A percentile compares a stretch with the other conserved stretches of the same genome.
Evolutionary conservation across 2,113 vertebrate genomes (phyloP).

Genomic region (Chiloscyllium plagiosum): DNA sequence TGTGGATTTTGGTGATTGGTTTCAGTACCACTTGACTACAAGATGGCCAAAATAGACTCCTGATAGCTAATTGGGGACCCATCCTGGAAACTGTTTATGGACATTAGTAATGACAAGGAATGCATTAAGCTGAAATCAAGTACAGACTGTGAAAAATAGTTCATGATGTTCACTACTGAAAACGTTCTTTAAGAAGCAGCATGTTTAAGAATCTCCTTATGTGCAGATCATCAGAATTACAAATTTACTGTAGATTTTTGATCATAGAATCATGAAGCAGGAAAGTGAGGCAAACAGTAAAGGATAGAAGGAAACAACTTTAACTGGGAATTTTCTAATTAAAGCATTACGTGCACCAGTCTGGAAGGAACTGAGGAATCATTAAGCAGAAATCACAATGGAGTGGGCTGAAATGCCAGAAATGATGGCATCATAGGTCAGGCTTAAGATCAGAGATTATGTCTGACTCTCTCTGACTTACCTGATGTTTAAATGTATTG

Average conservation of each 20-base stretch:
- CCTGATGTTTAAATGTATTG: neutral
- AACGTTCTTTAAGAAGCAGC: neutral
- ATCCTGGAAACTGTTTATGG: neutral
- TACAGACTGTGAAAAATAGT: neutral
- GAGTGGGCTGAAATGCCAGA: neutral
- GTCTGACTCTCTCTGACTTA: neutral
- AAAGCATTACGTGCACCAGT: neutral
- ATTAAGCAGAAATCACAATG: neutral
- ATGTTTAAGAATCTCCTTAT: neutral
- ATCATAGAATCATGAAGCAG: neutral
- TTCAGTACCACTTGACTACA: neutral
- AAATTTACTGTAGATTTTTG: neutral
- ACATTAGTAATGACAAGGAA: neutral
- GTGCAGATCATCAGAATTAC: neutral
- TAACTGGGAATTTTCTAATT: neutral
- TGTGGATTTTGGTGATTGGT: neutral
- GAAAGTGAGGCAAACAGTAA: neutral
- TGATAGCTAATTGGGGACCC: neutral
- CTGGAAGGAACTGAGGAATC: neutral
- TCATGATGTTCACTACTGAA: neutral
- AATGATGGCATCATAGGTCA: neutral
- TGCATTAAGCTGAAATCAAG: neutral
- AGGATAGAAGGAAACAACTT: neutral
- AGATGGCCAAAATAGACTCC: neutral
- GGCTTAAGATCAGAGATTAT: neutral